A percentile compares a stretch with the other conserved stretches of the same genome.
Evolutionary conservation across 2,888 invertebrate species (phyloP).

Genomic region (Atrina japonica): DNA sequence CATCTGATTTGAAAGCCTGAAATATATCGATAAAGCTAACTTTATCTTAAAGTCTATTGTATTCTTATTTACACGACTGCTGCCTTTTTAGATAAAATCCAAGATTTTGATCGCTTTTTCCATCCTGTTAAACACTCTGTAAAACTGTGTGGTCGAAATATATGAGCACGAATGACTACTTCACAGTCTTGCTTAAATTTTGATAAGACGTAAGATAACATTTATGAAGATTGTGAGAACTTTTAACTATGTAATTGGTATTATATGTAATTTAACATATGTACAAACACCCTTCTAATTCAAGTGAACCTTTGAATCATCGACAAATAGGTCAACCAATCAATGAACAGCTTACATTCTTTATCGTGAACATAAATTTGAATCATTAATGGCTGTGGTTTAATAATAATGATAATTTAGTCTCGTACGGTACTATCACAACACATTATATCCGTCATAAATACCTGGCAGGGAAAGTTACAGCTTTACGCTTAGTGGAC

Average conservation of each 20-base stretch:
- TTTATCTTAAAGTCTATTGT: constrained; percentile 27
- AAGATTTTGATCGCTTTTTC: constrained; percentile 11
- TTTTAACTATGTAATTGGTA: constrained; percentile 2
- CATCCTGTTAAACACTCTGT: constrained; percentile 3
- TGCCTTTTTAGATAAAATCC: constrained; percentile 20
- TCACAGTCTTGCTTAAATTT: not conserved
- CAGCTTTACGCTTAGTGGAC: too few species aligned
- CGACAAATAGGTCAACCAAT: not conserved
- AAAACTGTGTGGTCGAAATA: constrained; percentile 5
- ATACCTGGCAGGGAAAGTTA: too few species aligned
- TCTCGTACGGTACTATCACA: too few species aligned
- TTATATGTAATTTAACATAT: not conserved
- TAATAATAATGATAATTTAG: too few species aligned
- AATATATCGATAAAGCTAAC: constrained; percentile 21
- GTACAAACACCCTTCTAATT: constrained; percentile 7
- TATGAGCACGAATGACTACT: constrained; percentile 2
- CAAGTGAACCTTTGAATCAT: not conserved
- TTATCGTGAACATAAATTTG: too few species aligned
- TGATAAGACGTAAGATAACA: not conserved
- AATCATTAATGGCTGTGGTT: too few species aligned
- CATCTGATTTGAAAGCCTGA: constrained; percentile 29
- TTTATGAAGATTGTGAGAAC: not conserved
- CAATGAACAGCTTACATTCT: too few species aligned
- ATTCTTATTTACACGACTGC: constrained; percentile 27
- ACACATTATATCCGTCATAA: too few species aligned